phyloP scores from a whole-genome alignment of 30 jellyfish, hydroid and myxozoan species.

The Sanderia malayensis region DNA sequence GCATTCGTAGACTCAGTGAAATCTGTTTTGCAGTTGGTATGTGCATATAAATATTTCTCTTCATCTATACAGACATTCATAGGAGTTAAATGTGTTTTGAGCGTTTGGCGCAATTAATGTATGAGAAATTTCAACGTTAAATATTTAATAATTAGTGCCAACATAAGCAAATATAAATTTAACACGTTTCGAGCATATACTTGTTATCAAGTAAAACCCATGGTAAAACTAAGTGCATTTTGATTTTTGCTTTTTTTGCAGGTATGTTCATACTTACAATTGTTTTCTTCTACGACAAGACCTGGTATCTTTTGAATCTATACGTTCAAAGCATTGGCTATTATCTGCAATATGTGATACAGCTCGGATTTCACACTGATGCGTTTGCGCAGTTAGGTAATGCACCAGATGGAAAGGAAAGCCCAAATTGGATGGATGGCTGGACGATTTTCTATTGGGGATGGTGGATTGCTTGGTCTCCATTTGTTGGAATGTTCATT shows the following conservation, averaged over 20 bases:
- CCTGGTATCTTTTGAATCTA: conserved; percentile 76
- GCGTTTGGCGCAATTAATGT: not conserved
- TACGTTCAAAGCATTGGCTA: conserved; percentile 88
- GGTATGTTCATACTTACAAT: conserved; percentile 80
- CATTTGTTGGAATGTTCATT: conserved; percentile 95
- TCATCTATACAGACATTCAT: not conserved
- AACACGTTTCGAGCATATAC: no score
- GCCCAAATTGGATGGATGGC: conserved; percentile 80
- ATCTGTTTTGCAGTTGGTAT: conserved; percentile 89
- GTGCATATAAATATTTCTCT: no score
- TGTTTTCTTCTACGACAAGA: conserved; percentile 67
- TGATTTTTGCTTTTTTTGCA: conserved; percentile 6
- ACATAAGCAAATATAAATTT: not conserved
- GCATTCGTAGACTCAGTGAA: conserved; percentile 79
- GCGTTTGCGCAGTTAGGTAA: conserved; percentile 96
- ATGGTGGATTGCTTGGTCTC: conserved; percentile 99
- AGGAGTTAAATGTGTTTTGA: not conserved
- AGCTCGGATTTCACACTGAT: conserved; percentile 91
- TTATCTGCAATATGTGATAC: conserved; percentile 76
- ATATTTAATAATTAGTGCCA: not conserved
- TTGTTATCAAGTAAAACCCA: no score
- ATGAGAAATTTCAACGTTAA: not conserved
- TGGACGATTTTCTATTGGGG: conserved; percentile 99
- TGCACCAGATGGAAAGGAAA: conserved; percentile 87
- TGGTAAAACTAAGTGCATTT: no score